Evolutionary conservation across 2,888 invertebrate species (phyloP).

Genomic region (Hydrotaea diabolus): DNA sequence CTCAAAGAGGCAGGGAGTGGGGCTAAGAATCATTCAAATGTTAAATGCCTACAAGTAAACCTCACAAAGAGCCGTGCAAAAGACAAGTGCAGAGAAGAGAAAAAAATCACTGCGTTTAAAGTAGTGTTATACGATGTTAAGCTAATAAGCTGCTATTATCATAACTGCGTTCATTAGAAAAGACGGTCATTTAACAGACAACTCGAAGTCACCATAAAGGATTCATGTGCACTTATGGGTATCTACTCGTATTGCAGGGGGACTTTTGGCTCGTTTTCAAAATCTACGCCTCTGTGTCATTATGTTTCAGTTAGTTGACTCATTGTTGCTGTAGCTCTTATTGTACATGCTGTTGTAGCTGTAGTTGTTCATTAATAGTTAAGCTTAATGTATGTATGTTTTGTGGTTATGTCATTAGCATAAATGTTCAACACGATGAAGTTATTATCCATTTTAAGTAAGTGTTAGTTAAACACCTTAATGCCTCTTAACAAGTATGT

Average conservation of each 20-base stretch:
- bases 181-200: too few species aligned
- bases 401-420: constrained; percentile 67
- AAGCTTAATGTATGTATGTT: constrained; percentile 29
- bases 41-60: constrained; percentile 8
- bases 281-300: constrained; percentile 3
- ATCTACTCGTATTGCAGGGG: neutral
- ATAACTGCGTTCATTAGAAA: neutral
- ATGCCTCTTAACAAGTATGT: constrained; percentile 5
- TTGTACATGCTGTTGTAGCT: neutral
- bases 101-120: neutral
- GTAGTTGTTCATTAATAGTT: constrained; percentile 32
- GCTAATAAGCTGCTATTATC: constrained; percentile 18
- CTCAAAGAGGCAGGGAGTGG: too few species aligned
- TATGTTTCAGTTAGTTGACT: neutral
- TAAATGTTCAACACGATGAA: constrained; percentile 66
- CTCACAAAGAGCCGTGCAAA: neutral
- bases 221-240: too few species aligned
- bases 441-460: constrained; percentile 67
- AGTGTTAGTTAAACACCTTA: constrained; percentile 54
- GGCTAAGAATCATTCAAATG: neutral
- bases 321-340: constrained; percentile 20
- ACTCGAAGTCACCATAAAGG: too few species aligned
- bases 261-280: neutral
- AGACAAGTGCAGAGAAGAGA: neutral
- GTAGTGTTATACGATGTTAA: constrained; percentile 8